Base-by-base conservation (phyloP, 2,888 invertebrate species). In the Tribolium freemani region DNA sequence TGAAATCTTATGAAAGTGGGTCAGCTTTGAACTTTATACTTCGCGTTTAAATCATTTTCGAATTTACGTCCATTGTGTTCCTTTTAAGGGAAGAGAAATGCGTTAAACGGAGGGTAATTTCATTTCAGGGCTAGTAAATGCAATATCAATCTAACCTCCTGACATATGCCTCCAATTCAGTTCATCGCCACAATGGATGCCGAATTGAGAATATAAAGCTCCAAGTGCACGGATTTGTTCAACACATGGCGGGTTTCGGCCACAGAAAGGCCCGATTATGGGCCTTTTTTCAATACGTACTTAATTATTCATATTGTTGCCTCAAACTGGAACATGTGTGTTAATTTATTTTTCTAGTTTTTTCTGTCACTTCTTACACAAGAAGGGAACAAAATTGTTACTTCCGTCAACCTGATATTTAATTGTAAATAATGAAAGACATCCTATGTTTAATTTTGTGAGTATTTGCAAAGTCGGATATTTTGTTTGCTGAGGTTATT, bases 131-230 rank as follows among this genome's bases (percentile, higher is more conserved):
- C 53, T 13, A 30, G 57, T 48, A 53, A 66, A 66, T 69, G 61
- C 46, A 61, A 46, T 26, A 69, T 69, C 69, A 61, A 69, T 69
- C 69, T 71, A 67, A 68, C 61, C 61, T 21, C 53, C 60, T 57
- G 45, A 61, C 60, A 73, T 44, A 58, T 68, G 69, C 69, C 63
- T 46, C 30, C 53, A 69, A 73, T 64, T 56, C 68, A 64, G 69
- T 70, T 73, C 70, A 70, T 44, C 56, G 38, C 50, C 26, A 77
- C 77, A 77, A 75, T 77, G 67, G 77, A 73, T 50, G n/a, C 61
- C 70, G 71, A 16, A 76, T 75, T 77, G 71, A 74, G 69, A 38
- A 71, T 45, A 75, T 72, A 72, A 76, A 61, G 72, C 53, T 38
- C 46, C 51, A 50, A 58, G 51, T 68, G 46, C 58, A 13, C 61